phyloP scores from a whole-genome alignment of 2,797 vertebrate species.

The Parauchenoglanis punctatus region DNA sequence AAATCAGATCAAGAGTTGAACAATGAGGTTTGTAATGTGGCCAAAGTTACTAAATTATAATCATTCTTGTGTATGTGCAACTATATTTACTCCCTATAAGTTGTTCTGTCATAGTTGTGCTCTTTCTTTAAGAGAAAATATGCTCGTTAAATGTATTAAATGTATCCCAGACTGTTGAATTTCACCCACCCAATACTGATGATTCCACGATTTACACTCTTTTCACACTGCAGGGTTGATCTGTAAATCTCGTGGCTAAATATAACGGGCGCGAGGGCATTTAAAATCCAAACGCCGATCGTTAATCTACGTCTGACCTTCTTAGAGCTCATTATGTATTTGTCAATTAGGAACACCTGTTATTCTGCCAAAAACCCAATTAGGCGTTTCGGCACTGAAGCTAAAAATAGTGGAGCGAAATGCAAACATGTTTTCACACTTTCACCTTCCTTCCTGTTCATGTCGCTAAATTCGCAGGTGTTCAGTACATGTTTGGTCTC shows the following conservation, averaged over 20 bases:
- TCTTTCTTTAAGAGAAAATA: neutral
- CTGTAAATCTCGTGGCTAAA: neutral
- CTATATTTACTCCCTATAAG: neutral
- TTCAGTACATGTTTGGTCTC: constrained; percentile 38
- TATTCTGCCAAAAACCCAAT: constrained; percentile 79
- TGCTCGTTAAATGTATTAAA: neutral
- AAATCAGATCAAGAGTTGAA: too few relatives aligned
- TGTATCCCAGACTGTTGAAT: neutral
- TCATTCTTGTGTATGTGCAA: too few relatives aligned
- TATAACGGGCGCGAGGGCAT: constrained; percentile 2
- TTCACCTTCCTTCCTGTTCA: constrained; percentile 63
- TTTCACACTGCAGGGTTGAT: neutral
- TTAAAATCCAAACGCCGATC: constrained; percentile 56
- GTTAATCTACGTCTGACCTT: constrained; percentile 69
- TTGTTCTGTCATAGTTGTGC: neutral
- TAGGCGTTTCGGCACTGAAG: constrained; percentile 74
- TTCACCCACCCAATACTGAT: neutral
- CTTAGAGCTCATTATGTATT: constrained; percentile 64
- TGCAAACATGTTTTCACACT: constrained; percentile 56
- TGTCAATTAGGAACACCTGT: constrained; percentile 77
- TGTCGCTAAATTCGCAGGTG: constrained; percentile 61
- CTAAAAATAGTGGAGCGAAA: constrained; percentile 75
- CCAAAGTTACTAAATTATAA: too few relatives aligned
- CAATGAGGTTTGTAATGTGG: too few relatives aligned
- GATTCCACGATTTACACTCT: neutral